Evolutionary conservation across 2,113 vertebrate species (phyloP).

Genomic region (Phalacrocorax aristotelis): DNA sequence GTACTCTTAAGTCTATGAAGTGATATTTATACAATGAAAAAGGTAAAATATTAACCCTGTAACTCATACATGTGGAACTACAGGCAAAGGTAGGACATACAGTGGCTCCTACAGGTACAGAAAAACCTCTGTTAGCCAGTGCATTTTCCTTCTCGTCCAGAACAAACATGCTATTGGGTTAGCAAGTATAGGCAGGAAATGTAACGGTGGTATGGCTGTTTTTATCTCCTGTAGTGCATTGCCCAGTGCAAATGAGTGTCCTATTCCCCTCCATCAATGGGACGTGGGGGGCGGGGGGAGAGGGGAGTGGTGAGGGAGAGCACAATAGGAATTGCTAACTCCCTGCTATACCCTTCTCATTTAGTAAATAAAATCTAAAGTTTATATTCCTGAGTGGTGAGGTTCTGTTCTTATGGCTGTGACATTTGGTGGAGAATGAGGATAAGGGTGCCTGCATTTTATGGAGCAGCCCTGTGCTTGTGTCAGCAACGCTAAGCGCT

Average conservation of each 20-base stretch:
- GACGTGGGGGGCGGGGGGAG: neutral
- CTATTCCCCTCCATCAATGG: neutral
- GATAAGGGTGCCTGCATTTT: neutral
- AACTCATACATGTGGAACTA: neutral
- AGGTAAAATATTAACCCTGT: neutral
- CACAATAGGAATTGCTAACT: neutral
- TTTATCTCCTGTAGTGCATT: neutral
- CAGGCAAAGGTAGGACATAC: neutral
- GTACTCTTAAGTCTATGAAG: neutral
- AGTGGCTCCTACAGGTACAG: neutral
- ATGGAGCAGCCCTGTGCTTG: neutral
- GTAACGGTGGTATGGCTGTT: neutral
- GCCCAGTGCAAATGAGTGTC: accelerated
- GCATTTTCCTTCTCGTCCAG: neutral
- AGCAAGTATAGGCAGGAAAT: neutral
- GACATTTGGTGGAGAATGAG: neutral
- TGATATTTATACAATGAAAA: neutral
- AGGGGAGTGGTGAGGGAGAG: neutral
- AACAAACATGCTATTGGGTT: neutral
- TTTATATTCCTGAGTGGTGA: neutral
- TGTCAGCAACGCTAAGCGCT: neutral
- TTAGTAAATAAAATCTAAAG: neutral
- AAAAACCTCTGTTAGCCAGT: neutral
- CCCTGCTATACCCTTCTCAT: neutral
- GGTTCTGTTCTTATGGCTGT: neutral